Evolutionary conservation across 1,140 invertebrate species (phyloP).

Genomic region (Drosophila dunni): DNA sequence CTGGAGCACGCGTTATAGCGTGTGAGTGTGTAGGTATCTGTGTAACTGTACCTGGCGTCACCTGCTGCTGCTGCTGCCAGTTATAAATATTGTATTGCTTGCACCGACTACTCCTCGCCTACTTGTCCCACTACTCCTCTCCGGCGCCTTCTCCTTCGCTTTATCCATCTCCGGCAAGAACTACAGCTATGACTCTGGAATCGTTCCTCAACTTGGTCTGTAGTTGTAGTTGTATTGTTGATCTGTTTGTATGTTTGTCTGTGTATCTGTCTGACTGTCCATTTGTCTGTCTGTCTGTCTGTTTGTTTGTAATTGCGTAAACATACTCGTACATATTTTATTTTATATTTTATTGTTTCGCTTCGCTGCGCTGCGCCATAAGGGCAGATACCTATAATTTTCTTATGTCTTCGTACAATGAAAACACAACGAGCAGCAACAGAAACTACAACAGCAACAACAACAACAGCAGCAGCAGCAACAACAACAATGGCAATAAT

Average conservation of each 20-base stretch:
- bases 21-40: conserved; percentile 13
- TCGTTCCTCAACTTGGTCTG: conserved; percentile 27
- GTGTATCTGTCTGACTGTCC: conserved; percentile 15
- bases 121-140: no score
- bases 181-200: conserved; percentile 19
- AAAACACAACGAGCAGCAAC: conserved; percentile 59
- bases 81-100: conserved; percentile 76
- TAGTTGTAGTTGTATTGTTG: conserved; percentile 25
- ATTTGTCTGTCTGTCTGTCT: conserved; percentile 31
- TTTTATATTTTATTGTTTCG: conserved; percentile 84
- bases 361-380: conserved; percentile 82
- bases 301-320: conserved; percentile 81
- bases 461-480: conserved; percentile 37
- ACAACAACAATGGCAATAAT: conserved; percentile 33
- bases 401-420: conserved; percentile 82
- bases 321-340: conserved; percentile 82
- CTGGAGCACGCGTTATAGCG: conserved; percentile 20
- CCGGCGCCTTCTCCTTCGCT: conserved; percentile 18
- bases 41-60: conserved; percentile 49
- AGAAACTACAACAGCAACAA: conserved; percentile 30
- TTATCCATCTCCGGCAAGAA: not conserved
- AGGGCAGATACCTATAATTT: conserved; percentile 84
- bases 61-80: conserved; percentile 49
- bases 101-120: not conserved
- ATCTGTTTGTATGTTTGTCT: conserved; percentile 36